Percentiles rank a stretch among this genome's conserved stretches.
These are phyloP conservation scores for Ctenomys sociabilis DNA, from an alignment of 2,113 vertebrate genomes.

Conservation along the genomic window DNA sequence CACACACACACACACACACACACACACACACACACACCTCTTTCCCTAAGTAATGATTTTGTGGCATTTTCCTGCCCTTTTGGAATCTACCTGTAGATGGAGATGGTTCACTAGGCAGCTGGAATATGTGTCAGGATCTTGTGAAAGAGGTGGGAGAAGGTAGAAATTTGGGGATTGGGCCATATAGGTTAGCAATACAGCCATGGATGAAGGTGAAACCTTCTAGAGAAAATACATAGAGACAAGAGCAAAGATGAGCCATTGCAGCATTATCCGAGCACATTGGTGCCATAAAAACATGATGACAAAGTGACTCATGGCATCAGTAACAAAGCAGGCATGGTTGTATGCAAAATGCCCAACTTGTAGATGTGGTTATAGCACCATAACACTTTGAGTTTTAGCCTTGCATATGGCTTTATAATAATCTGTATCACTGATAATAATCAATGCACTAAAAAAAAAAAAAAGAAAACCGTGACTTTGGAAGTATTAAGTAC, in stretches of 20 bases:
- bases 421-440: background rate
- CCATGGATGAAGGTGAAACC: background rate
- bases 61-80: constrained; percentile 34
- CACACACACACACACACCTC: background rate
- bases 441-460: constrained; percentile 11
- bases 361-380: background rate
- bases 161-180: background rate
- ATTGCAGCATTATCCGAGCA: background rate
- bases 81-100: background rate
- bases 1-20: background rate
- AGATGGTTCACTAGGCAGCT: background rate
- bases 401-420: background rate
- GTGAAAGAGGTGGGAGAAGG: background rate
- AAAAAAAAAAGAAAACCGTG: constrained; percentile 22
- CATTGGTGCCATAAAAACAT: background rate
- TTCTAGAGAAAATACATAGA: background rate
- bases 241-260: background rate
- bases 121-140: background rate
- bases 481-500: background rate
- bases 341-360: background rate
- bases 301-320: background rate
- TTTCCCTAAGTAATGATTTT: constrained; percentile 15
- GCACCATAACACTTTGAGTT: background rate
- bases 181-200: background rate
- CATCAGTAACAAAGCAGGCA: background rate